Evolutionary conservation across 1,140 invertebrate genomes (phyloP), one percentile per base, ranked within the genome.

Genomic region (Aporrectodea caliginosa): DNA sequence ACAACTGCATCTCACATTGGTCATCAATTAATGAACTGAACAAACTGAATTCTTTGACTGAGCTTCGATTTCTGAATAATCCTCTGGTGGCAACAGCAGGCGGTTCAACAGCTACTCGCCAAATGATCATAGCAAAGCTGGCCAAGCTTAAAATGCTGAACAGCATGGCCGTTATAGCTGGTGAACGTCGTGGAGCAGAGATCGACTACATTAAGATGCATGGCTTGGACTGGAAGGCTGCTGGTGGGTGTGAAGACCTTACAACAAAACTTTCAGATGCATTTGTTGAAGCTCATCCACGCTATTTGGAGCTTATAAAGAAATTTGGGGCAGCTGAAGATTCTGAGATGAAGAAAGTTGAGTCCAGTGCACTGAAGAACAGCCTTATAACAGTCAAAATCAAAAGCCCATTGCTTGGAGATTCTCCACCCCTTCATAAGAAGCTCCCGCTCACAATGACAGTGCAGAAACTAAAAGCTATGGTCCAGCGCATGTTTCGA

Each of bases 1-100:
- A 34, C 14, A 74, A 74, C 30, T 1, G 31, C 27, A 74, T 74
- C 30, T 74, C 73, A 16, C n/a, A 31, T 1, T 74, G 73, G 73
- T 31, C 31, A 1, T 74, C 73, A 16, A 74, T 74, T 33, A 74
- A 74, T 32, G 73, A 74, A 32, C 73, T 74, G 1, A 74, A 74
- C 32, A 74, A 34, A 33, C 73, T 74, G 73, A n/a, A 74, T n/a
- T 74, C 73, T 6, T 14, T 74, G 27, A 74, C 31, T 2, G n/a
- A 31, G 30, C 73, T 74, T 34, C 31, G 34, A 31, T 33, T 74
- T n/a, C 31, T 30, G 0, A 34, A 31, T 1, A 74, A 74, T 74
- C 73, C 73, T 32, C 6, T 74, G 6, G 43, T 58, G 43, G 43
- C 6, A 58, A 58, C 6, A 58, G 43, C 43, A 12, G 73, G 34